These are phyloP conservation scores for Vanessa atalanta DNA, from an alignment of 1,140 invertebrate species.

Conservation along the genomic window DNA sequence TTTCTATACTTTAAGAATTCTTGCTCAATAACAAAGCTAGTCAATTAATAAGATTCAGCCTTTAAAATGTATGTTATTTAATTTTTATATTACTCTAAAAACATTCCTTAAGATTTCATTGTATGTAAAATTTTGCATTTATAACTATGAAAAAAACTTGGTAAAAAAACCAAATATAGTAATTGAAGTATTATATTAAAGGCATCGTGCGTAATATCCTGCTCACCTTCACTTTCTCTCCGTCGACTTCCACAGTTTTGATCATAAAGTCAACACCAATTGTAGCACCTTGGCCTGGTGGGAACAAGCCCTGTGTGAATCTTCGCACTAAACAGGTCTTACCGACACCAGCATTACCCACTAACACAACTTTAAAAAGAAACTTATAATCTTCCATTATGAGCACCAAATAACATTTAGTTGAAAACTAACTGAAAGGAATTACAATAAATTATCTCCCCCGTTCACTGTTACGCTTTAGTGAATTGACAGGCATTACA, in stretches of 20 bases:
- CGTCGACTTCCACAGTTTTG: conserved; percentile 98
- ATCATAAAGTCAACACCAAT: conserved; percentile 99
- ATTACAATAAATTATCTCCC: conserved; percentile 59
- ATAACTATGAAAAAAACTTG: not conserved
- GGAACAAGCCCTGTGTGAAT: conserved; percentile 96
- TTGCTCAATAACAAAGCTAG: too few species aligned
- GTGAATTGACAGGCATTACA: conserved; percentile 64
- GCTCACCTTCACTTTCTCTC: conserved; percentile 97
- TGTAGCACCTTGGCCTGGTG: conserved; percentile 98
- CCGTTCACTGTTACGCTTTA: conserved; percentile 70
- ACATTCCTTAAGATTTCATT: too few species aligned
- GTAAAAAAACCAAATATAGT: conserved; percentile 19
- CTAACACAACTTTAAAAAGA: conserved; percentile 97
- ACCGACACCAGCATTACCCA: conserved; percentile 97
- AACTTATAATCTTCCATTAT: conserved; percentile 99
- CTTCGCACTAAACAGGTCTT: conserved; percentile 96
- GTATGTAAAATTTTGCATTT: too few species aligned
- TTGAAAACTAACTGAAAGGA: conserved; percentile 54
- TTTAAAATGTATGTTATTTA: too few species aligned
- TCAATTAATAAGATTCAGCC: too few species aligned
- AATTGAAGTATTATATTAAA: conserved; percentile 15
- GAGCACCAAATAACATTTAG: conserved; percentile 67
- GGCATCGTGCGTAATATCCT: conserved; percentile 30
- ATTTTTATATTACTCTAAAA: too few species aligned
- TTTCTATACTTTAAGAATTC: too few species aligned